Evolutionary conservation across 2,113 vertebrate genomes (phyloP).

Genomic region (Falco punctatus): DNA sequence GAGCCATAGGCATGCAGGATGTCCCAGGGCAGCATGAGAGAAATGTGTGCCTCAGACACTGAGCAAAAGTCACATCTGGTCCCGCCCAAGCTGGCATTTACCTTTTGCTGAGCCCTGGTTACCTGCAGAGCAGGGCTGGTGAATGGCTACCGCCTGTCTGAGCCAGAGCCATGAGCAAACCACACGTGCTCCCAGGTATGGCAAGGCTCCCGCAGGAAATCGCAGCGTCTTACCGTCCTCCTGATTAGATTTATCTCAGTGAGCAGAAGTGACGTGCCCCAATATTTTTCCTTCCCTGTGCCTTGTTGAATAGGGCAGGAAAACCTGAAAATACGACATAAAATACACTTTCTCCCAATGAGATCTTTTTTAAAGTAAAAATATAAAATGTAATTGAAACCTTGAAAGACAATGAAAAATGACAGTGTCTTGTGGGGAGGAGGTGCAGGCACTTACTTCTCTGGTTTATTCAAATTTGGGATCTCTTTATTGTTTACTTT

Average conservation of each 20-base stretch:
- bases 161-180: background rate
- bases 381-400: background rate
- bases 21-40: too few relatives aligned
- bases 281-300: background rate
- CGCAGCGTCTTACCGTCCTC: background rate
- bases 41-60: background rate
- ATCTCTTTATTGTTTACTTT: background rate
- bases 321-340: background rate
- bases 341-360: background rate
- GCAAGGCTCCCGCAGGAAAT: background rate
- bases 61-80: background rate
- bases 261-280: background rate
- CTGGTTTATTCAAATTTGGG: background rate
- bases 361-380: background rate
- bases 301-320: background rate
- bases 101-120: background rate
- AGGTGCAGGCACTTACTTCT: background rate
- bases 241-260: background rate
- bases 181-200: background rate
- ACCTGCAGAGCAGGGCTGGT: background rate
- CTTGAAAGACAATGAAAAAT: background rate
- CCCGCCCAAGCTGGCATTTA: background rate
- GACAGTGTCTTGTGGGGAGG: background rate
- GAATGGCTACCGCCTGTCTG: background rate
- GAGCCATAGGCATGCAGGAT: background rate